These are phyloP conservation scores for Laterallus jamaicensis DNA, from an alignment of 2,113 vertebrate species.

Conservation along the genomic window DNA sequence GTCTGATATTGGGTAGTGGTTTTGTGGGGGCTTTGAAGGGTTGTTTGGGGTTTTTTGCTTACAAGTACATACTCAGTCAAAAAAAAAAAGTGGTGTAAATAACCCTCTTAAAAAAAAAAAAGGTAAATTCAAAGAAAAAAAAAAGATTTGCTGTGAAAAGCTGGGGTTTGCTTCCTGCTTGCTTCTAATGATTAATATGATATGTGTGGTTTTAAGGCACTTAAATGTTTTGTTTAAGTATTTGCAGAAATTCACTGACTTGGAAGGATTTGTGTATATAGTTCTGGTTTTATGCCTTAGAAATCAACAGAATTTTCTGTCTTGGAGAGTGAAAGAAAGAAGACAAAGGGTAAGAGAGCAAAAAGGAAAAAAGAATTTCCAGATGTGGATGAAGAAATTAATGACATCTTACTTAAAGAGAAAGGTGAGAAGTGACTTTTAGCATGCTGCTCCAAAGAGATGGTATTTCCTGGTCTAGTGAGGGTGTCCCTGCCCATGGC, in stretches of 20 bases:
- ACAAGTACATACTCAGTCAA: background rate
- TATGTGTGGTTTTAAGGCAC: background rate
- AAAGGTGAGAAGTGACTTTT: constrained; percentile 76
- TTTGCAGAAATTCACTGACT: background rate
- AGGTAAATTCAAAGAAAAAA: background rate
- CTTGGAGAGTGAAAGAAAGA: constrained; percentile 77
- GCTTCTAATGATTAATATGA: background rate
- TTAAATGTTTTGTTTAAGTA: background rate
- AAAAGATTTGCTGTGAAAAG: background rate
- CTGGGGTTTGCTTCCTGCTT: background rate
- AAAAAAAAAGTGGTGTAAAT: background rate
- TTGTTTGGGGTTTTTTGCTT: background rate
- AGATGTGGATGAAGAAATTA: constrained; percentile 70
- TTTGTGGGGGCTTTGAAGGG: background rate
- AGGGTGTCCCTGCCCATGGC: too few species aligned
- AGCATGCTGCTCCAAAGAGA: background rate
- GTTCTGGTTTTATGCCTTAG: constrained; percentile 55
- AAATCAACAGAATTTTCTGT: constrained; percentile 70
- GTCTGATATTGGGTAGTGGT: background rate
- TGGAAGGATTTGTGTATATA: background rate
- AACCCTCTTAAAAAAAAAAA: background rate
- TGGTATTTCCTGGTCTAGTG: background rate
- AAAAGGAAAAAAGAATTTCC: constrained; percentile 72
- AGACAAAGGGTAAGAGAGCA: constrained; percentile 66
- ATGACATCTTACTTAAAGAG: constrained; percentile 59